Percentiles rank a stretch among this genome's conserved stretches.
These are phyloP conservation scores for Oncorhynchus nerka DNA, from an alignment of 2,113 vertebrate genomes.

Conservation along the genomic window DNA sequence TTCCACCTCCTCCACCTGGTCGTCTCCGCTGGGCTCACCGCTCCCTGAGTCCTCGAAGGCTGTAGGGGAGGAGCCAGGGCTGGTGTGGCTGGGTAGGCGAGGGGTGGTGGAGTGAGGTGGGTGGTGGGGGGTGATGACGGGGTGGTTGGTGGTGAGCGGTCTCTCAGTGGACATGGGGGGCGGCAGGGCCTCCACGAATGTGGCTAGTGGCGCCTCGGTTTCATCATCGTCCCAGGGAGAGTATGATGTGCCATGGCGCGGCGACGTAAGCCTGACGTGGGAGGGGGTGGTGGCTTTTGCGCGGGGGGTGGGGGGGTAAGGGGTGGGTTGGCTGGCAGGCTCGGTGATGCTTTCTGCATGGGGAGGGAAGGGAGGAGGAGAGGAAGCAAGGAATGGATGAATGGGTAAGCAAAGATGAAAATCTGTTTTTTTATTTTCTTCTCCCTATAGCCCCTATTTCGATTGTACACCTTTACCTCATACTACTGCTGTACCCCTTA, in stretches of 20 bases:
- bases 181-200: constrained; percentile 58
- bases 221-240: no score
- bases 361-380: constrained; percentile 60
- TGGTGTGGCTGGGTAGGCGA: constrained; percentile 48
- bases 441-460: not conserved
- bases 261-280: constrained; percentile 20
- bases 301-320: constrained; percentile 52
- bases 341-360: constrained; percentile 77
- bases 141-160: constrained; percentile 40
- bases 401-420: constrained; percentile 67
- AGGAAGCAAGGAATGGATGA: constrained; percentile 79
- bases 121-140: constrained; percentile 31
- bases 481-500: no score
- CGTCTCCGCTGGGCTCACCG: constrained; percentile 84
- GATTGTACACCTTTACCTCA: no score
- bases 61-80: constrained; percentile 14
- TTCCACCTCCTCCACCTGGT: constrained; percentile 69
- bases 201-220: constrained; percentile 21
- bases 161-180: constrained; percentile 52
- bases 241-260: not conserved
- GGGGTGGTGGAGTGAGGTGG: constrained; percentile 25
- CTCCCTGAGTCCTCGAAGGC: constrained; percentile 84
- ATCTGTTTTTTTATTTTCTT: constrained; percentile 40
- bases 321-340: constrained; percentile 58
- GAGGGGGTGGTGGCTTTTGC: constrained; percentile 41